phyloP scores from a whole-genome alignment of 2,888 invertebrate genomes.

The Drosophila nigricruria region DNA sequence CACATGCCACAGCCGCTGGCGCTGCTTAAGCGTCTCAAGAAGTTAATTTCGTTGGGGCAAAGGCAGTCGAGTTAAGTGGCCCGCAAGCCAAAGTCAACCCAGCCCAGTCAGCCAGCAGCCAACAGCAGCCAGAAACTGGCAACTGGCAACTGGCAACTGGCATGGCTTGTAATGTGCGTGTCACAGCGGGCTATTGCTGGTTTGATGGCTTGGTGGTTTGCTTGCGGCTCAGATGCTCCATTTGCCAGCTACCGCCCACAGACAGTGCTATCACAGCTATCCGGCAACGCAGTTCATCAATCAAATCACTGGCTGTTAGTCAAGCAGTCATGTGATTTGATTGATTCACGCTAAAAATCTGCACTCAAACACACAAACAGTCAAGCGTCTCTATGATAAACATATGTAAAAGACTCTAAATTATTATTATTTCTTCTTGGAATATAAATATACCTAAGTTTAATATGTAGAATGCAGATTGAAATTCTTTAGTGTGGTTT shows the following conservation, averaged over 20 bases:
- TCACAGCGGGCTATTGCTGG: slow-evolving; percentile 46
- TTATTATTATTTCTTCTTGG: background rate
- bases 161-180: slow-evolving; percentile 65
- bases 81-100: slow-evolving; percentile 39
- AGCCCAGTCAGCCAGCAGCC: slow-evolving; percentile 14
- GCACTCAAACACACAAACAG: slow-evolving; percentile 43
- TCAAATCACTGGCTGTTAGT: slow-evolving; percentile 80
- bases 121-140: slow-evolving; percentile 15
- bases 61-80: slow-evolving; percentile 33
- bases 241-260: slow-evolving; percentile 1
- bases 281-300: slow-evolving; percentile 71
- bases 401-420: background rate
- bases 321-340: slow-evolving; percentile 80
- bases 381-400: slow-evolving; percentile 10
- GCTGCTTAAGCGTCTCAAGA: slow-evolving; percentile 36
- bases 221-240: slow-evolving; percentile 9
- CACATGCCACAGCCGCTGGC: slow-evolving; percentile 36
- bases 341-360: slow-evolving; percentile 79
- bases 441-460: background rate
- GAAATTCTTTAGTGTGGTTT: background rate
- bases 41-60: slow-evolving; percentile 60
- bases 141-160: slow-evolving; percentile 13
- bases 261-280: slow-evolving; percentile 39
- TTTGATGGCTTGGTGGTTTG: slow-evolving; percentile 5
- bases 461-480: background rate